Evolutionary conservation across 2,797 vertebrate species (phyloP).

Genomic region (Sphaeramia orbicularis): DNA sequence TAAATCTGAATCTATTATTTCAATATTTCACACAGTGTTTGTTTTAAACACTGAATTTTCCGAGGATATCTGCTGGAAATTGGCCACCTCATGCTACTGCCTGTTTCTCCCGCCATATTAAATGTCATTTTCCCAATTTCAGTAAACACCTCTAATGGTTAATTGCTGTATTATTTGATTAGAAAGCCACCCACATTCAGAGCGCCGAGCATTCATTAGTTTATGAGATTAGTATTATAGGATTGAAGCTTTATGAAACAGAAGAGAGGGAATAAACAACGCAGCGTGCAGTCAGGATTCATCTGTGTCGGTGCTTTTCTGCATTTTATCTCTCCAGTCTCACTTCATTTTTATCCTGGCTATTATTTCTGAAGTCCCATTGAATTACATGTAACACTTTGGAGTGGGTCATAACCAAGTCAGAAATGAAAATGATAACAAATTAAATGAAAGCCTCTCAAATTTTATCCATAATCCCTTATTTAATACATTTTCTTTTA

Average conservation of each 20-base stretch:
- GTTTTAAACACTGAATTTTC: too few species aligned
- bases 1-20: too few species aligned
- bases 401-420: too few species aligned
- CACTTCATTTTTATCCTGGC: too few species aligned
- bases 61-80: too few species aligned
- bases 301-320: background rate
- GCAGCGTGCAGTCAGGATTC: background rate
- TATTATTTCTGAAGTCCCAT: background rate
- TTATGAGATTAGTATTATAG: constrained; percentile 57
- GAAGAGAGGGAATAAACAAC: background rate
- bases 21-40: too few species aligned
- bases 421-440: too few species aligned
- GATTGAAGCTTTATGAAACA: constrained; percentile 38
- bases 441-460: too few species aligned
- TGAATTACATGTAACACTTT: background rate
- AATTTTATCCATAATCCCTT: too few species aligned
- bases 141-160: constrained; percentile 34
- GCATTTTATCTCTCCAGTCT: background rate
- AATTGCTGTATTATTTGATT: constrained; percentile 52
- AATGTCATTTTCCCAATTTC: constrained; percentile 23
- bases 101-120: background rate
- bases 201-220: constrained; percentile 35
- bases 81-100: too few species aligned
- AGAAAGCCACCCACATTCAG: constrained; percentile 42
- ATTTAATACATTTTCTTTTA: too few species aligned